A percentile compares a stretch with the other conserved stretches of the same genome.
Evolutionary conservation across 2,797 vertebrate genomes (phyloP).

Genomic region (Staurois parvus): DNA sequence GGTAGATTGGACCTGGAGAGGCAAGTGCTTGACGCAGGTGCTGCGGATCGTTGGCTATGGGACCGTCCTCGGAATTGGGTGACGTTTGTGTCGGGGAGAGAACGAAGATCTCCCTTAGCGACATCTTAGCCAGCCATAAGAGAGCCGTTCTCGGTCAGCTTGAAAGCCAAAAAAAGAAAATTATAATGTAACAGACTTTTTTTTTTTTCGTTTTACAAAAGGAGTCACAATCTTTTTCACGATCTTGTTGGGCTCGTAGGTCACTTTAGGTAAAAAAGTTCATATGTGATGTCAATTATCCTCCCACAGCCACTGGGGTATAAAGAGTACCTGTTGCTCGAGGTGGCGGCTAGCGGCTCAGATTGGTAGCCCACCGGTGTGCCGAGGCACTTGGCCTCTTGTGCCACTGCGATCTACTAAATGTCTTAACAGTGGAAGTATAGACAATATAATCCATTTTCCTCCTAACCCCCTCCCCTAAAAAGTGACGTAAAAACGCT

Average conservation of each 20-base stretch:
- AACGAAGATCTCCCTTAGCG: neutral
- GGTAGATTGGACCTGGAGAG: constrained; percentile 49
- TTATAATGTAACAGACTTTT: constrained; percentile 40
- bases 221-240: constrained; percentile 4
- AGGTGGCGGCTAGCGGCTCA: too few relatives aligned
- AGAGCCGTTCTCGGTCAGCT: neutral
- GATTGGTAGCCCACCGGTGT: too few relatives aligned
- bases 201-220: neutral
- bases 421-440: too few relatives aligned
- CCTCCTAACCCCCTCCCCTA: too few relatives aligned
- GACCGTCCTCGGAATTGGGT: neutral
- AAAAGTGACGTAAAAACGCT: too few relatives aligned
- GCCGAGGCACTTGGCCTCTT: too few relatives aligned
- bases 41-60: constrained; percentile 23
- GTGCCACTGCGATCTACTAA: too few relatives aligned
- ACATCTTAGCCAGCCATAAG: constrained; percentile 2
- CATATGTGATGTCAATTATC: too few relatives aligned
- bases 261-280: too few relatives aligned
- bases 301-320: too few relatives aligned
- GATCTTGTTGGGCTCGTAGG: neutral
- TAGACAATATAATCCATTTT: too few relatives aligned
- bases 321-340: too few relatives aligned
- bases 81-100: neutral
- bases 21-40: constrained; percentile 36
- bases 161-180: neutral